phyloP scores from a whole-genome alignment of 2,888 invertebrate species.

The Cantharis rustica region DNA sequence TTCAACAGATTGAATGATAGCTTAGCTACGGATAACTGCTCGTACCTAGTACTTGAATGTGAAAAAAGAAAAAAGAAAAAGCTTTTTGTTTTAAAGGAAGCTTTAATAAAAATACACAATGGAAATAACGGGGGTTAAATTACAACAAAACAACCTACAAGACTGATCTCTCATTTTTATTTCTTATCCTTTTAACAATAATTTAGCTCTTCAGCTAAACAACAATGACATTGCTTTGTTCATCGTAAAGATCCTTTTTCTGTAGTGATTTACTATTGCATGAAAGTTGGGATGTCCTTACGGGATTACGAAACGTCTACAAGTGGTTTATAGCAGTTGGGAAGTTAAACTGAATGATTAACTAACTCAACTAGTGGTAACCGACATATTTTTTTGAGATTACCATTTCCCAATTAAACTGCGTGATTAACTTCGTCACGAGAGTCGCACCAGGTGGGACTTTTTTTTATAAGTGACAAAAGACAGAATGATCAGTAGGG shows the following conservation, averaged over 20 bases:
- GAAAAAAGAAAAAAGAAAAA: background rate
- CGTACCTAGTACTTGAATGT: background rate
- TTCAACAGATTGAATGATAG: background rate
- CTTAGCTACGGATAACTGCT: background rate
- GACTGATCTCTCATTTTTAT: background rate
- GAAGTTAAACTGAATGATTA: background rate
- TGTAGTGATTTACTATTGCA: slow-evolving; percentile 16
- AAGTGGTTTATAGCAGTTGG: slow-evolving; percentile 14
- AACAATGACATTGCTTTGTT: slow-evolving; percentile 25
- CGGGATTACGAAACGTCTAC: slow-evolving; percentile 22
- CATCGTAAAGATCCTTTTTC: slow-evolving; percentile 16
- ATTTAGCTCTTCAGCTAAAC: slow-evolving; percentile 3
- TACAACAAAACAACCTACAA: background rate
- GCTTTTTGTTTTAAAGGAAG: background rate
- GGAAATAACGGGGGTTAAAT: background rate
- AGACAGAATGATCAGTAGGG: background rate
- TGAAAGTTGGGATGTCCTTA: slow-evolving; percentile 10
- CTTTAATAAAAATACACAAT: background rate
- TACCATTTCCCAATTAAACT: background rate
- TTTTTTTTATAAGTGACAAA: background rate
- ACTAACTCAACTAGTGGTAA: background rate
- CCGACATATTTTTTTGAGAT: background rate
- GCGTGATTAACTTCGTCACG: background rate
- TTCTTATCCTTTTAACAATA: background rate
- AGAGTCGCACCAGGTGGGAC: background rate